Evolutionary conservation across 2,888 invertebrate species (phyloP), one percentile per base, ranked within the genome.

Genomic region (Masnerella sp.): DNA sequence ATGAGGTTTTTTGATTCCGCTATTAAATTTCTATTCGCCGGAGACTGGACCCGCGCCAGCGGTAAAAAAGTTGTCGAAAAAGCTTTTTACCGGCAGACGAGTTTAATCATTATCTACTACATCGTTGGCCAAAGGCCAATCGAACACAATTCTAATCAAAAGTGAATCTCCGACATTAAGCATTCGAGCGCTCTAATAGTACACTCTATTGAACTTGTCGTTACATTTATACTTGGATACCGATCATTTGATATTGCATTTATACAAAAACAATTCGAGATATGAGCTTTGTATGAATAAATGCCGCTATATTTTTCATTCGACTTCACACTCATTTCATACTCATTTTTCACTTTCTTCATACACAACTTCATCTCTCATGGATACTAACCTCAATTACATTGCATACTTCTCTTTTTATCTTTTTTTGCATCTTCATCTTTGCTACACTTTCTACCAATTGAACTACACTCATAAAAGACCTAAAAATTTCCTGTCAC

Each of bases 31-130:
- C 56, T 32, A 68, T 56, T 42, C 30, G 43, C 22, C 34, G 59
- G 47, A 34, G 68, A 69, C 70, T 70, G 70, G 61, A 67, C 49
- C 42, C 40, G 62, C 56, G 68, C 67, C 68, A 68, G 58, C 69
- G 58, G 74, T 64, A 45, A 70, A 70, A 69, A 38, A 74, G 45
- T 69, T 70, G 61, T 74, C 67, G 56, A 70, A 62, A 51, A 45
- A 58, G 74, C 69, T 70, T 65, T 74, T 74, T 59, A 70, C 69
- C 43, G 34, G 18, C 17, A 58, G 47, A 59, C 61, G 69, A 58
- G 61, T 74, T 69, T 70, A 54, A 65, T 70, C 69, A 74, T 69
- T 74, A 74, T 54, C 64, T 56, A 59, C 69, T 56, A 47, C 61
- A 59, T 54, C 43, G 49, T 70, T 70, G 67, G 74, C 65, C 25